Evolutionary conservation across 2,888 invertebrate genomes (phyloP), one percentile per base, ranked within the genome.

Genomic region (Thereva nobilitata): DNA sequence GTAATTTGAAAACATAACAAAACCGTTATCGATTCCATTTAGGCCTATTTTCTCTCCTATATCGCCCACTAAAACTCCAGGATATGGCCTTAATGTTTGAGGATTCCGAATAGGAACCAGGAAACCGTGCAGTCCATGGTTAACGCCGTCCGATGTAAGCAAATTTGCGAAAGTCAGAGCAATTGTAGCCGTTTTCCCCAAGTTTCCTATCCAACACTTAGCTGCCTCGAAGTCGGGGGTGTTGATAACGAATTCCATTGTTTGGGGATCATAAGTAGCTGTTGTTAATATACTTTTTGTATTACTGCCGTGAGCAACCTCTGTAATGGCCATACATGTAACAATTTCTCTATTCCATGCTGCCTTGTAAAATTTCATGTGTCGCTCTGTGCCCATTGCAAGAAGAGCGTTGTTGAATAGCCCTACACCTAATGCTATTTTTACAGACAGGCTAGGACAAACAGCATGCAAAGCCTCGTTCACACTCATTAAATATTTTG

Each of bases 21-120:
- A 95, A 8, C 96, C 97, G 80, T 97, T 97, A 79, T 97, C 96
- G 68, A 95, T 88, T 4, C 94, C 95, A 77, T 95, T 91, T 57
- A 94, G 86, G 6, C 95, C 96, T 55, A 92, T 86, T 83, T 97
- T 97, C 79, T 92, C 92, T 0, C 96, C 96, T 86, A 96, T 92
- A 75, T 97, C 96, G 0, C 95, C 95, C 0, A 96, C 89, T 9
- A 89, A 85, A 7, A 97, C 86, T 0, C 95, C 95, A 0, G 93
- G 92, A 78, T 89, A 91, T 0, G 92, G 86, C 72, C 87, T 81
- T 74, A 93, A 79, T 0, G 92, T 92, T 72, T 85, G 85, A 0
- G 91, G 90, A 78, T 93, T 87, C 56, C 95, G 83, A 56, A 97
- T 85, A 2, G 93, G 95, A 54, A 95, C 92, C 49, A 95, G 84